phyloP scores from a whole-genome alignment of 2,113 vertebrate species.

The Sialia sialis region DNA sequence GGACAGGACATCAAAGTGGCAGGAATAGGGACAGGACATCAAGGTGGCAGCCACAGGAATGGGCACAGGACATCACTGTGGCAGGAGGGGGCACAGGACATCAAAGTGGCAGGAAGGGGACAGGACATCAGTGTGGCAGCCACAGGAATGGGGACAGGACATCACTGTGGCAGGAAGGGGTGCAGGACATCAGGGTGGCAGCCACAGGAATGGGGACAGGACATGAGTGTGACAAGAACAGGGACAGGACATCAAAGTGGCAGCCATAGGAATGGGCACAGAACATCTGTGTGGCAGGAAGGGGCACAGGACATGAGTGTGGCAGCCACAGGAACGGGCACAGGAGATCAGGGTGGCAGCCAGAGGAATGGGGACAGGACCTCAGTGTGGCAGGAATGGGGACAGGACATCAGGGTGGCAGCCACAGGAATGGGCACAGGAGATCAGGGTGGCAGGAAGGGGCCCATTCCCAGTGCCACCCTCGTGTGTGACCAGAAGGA shows the following conservation, averaged over 20 bases:
- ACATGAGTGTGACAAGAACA: no score
- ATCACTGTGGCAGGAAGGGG: background rate
- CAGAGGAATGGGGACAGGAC: no score
- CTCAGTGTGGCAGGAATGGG: no score
- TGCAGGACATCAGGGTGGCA: background rate
- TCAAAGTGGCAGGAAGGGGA: no score
- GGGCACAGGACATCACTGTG: no score
- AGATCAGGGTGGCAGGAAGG: background rate
- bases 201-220: no score
- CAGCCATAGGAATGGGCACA: no score
- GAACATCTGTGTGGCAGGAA: no score
- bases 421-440: no score
- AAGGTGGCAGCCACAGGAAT: background rate
- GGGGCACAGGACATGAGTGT: no score
- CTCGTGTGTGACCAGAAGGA: background rate
- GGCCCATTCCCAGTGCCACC: background rate
- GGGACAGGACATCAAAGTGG: background rate
- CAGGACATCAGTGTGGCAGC: background rate
- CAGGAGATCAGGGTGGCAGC: background rate
- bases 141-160: background rate
- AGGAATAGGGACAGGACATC: background rate
- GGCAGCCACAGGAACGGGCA: background rate
- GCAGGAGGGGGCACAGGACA: no score
- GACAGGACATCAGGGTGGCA: background rate
- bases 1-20: background rate